These are phyloP conservation scores for Bambusicola thoracicus DNA, from an alignment of 2,113 vertebrate species.

Conservation along the genomic window DNA sequence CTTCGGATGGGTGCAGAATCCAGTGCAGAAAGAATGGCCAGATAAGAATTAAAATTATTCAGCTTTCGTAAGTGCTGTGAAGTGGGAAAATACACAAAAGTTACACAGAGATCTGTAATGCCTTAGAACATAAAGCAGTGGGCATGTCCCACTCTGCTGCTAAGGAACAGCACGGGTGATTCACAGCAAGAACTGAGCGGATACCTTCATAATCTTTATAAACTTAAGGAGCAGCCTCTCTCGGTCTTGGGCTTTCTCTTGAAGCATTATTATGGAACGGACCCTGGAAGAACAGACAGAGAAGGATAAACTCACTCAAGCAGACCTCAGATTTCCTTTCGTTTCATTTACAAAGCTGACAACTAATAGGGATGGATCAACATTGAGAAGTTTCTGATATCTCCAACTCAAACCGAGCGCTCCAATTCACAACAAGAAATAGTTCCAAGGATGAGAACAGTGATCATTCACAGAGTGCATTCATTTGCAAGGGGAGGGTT, in stretches of 20 bases:
- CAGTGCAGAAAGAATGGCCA: constrained; percentile 97
- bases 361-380: neutral
- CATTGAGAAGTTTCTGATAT: neutral
- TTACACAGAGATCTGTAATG: neutral
- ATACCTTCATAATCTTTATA: constrained; percentile 99
- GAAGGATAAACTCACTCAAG: neutral
- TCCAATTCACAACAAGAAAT: too few species aligned
- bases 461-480: neutral
- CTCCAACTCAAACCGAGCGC: neutral
- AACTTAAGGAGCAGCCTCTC: constrained; percentile 97
- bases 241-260: constrained; percentile 97
- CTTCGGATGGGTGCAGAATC: constrained; percentile 97
- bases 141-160: neutral
- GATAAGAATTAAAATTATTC: constrained; percentile 99
- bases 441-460: neutral
- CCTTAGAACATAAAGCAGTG: neutral
- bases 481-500: neutral
- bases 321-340: neutral
- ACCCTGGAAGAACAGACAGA: constrained; percentile 81
- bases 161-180: neutral
- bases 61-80: constrained; percentile 94
- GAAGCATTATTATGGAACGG: constrained; percentile 96
- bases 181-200: neutral
- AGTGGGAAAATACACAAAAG: neutral
- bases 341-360: neutral